Conservation (phyloP, 2,797 vertebrate species). For the Urosaurus nigricauda region DNA sequence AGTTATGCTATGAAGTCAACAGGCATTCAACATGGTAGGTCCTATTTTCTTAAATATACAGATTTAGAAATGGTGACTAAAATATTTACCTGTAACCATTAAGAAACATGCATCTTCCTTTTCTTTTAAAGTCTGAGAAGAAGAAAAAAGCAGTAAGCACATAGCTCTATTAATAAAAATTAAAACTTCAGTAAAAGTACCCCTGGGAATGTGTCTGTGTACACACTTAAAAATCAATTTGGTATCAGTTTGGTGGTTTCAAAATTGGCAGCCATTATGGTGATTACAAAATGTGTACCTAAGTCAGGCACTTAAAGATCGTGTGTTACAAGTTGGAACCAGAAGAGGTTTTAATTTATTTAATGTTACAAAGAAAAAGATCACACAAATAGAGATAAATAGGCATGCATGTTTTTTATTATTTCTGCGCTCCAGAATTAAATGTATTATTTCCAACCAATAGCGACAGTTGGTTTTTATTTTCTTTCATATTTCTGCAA, state of each 20-base stretch:
- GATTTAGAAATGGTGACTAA: background rate
- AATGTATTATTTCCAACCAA: conserved; percentile 75
- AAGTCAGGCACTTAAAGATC: conserved; percentile 69
- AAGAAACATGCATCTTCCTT: conserved; percentile 29
- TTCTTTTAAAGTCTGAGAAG: conserved; percentile 49
- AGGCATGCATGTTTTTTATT: conserved; percentile 71
- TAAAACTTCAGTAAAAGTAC: background rate
- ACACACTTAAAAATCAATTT: conserved; percentile 21
- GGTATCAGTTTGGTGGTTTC: conserved; percentile 39
- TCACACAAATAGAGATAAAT: conserved; percentile 69
- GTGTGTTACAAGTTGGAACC: conserved; percentile 72
- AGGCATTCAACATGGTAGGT: background rate
- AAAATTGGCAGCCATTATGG: conserved; percentile 62
- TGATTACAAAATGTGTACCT: conserved; percentile 55
- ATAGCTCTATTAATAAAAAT: background rate
- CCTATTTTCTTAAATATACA: conserved; percentile 6
- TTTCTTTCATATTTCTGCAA: conserved; percentile 58
- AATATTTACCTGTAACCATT: conserved; percentile 4
- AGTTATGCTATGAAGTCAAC: background rate
- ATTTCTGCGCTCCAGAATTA: conserved; percentile 71
- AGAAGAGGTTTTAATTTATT: conserved; percentile 74
- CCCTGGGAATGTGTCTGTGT: background rate
- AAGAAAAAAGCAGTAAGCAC: conserved; percentile 1
- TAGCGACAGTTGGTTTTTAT: conserved; percentile 68
- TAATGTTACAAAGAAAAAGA: conserved; percentile 67